Conservation (phyloP, 2,888 invertebrate genomes). For the Dryomyza anilis region DNA sequence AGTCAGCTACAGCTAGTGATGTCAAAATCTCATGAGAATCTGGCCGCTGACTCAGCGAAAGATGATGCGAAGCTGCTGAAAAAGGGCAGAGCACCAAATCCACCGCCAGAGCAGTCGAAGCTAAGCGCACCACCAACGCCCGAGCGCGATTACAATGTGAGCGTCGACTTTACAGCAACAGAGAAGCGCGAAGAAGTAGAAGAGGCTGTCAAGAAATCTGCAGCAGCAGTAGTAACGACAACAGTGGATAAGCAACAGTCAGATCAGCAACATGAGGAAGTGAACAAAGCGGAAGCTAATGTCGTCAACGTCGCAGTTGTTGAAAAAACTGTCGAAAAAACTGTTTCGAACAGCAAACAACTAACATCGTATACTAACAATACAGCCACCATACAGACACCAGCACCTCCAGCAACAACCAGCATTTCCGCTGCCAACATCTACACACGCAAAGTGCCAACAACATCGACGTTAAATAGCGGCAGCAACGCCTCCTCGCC, state of each 20-base stretch:
- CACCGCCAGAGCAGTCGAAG: conserved; percentile 61
- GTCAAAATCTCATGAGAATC: conserved; percentile 51
- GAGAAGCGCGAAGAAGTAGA: conserved; percentile 20
- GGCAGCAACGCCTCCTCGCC: conserved; percentile 68
- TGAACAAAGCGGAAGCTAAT: background rate
- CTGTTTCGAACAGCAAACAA: no score
- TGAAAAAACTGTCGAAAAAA: no score
- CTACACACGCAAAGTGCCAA: conserved; percentile 41
- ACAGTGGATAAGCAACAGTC: conserved; percentile 7
- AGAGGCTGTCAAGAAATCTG: conserved; percentile 9
- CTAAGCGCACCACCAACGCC: conserved; percentile 56
- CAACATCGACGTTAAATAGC: conserved; percentile 17
- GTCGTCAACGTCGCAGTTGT: no score
- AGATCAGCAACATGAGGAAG: background rate
- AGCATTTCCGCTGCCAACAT: conserved; percentile 30
- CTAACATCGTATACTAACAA: no score
- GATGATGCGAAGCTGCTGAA: conserved; percentile 61
- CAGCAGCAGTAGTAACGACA: conserved; percentile 10
- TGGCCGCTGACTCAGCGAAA: conserved; percentile 44
- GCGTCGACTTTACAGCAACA: conserved; percentile 46
- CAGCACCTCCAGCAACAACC: conserved; percentile 11
- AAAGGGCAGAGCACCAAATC: conserved; percentile 80
- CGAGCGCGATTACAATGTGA: conserved; percentile 54
- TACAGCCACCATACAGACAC: conserved; percentile 13
- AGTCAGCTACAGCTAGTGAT: conserved; percentile 65